phyloP scores from a whole-genome alignment of 2,888 invertebrate species.

The Eledone cirrhosa region DNA sequence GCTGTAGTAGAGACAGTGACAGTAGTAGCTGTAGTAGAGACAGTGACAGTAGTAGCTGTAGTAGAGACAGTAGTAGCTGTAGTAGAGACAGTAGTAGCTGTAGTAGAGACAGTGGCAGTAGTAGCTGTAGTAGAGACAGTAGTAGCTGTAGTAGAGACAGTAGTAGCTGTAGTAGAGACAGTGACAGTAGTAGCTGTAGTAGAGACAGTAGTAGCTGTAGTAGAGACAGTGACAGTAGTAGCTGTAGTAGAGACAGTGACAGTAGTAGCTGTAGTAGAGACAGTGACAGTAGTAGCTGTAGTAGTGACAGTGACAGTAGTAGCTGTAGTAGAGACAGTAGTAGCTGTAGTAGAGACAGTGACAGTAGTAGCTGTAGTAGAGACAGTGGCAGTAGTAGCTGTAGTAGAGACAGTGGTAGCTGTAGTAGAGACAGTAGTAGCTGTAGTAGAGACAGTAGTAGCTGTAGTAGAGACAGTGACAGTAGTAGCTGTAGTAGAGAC shows the following conservation, averaged over 20 bases:
- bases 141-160: not conserved
- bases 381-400: not conserved
- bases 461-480: not conserved
- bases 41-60: not conserved
- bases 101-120: no score
- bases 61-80: constrained; percentile 8
- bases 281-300: not conserved
- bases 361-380: no score
- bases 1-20: not conserved
- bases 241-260: not conserved
- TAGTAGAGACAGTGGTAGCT: not conserved
- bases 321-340: constrained; percentile 12
- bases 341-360: not conserved
- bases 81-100: constrained; percentile 16
- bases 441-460: not conserved
- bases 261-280: not conserved
- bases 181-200: not conserved
- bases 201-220: not conserved
- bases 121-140: not conserved
- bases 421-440: constrained; percentile 7
- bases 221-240: not conserved
- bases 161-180: not conserved
- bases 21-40: constrained; percentile 18
- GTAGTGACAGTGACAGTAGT: constrained; percentile 13
- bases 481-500: not conserved